Base-by-base conservation (phyloP, 2,888 invertebrate genomes). In the Argynnis bischoffii region DNA sequence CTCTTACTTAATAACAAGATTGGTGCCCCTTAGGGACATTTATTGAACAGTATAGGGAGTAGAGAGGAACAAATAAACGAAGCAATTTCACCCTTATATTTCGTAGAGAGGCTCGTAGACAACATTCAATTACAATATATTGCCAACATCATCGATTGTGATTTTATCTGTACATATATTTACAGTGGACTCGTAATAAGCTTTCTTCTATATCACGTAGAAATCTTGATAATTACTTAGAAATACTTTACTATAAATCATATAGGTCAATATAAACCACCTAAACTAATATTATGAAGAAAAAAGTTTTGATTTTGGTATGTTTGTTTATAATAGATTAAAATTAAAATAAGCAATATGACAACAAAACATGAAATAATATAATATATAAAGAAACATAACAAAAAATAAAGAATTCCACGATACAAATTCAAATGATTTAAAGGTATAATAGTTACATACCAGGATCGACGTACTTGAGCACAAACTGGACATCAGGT, bases 401-500 rank as follows among this genome's bases (percentile, higher is more conserved):
- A 35, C 6, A 35, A 41, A 41, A 41, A 35, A 26, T 26, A 8
- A 35, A 6, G 6, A 35, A 35, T 41, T 46, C 16, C 13, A 14
- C 8, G 14, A 4, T 11, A 16, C 6, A 15, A 55, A 35, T 31
- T 46, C 6, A 3, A 6, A 21, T 54, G 2, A 26, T 14, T 26
- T 5, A 41, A n/a, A 63, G 14, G 18, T 55, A 50, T 6, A 50
- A n/a, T 21, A 1, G 8, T 11, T 55, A 78, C 89, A 84, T 76
- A 91, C 92, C 91, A 47, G 78, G 76, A 74, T 91, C 89, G 74
- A 91, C 83, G 82, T 95, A 95, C 68, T 94, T 93, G 74, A 95
- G 91, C 21, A 94, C 93, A 72, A 95, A 93, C 77, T 94, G 93
- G 61, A 94, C 94, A 21, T 92, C 92, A 53, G 93, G 87, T 14